Percentiles rank a stretch among this genome's conserved stretches.
Evolutionary conservation across 2,888 invertebrate genomes (phyloP).

Genomic region (Perdita meconis): DNA sequence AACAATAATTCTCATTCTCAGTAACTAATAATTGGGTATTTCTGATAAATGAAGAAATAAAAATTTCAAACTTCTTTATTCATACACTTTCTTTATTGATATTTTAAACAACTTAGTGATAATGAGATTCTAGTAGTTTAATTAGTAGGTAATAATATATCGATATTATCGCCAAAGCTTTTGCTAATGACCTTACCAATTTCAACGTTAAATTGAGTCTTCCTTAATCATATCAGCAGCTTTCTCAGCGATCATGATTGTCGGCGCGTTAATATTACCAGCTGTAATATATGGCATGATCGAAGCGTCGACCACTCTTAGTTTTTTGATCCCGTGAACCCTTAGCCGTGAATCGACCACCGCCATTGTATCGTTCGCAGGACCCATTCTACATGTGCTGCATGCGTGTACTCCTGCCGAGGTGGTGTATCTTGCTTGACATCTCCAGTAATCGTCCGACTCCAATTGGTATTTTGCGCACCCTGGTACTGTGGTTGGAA

Average conservation of each 20-base stretch:
- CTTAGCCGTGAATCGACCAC: constrained; percentile 85
- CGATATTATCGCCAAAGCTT: too few species aligned
- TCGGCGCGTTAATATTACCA: constrained; percentile 93
- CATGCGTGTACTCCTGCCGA: constrained; percentile 93
- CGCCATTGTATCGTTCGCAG: constrained; percentile 84
- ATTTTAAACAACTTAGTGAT: too few species aligned
- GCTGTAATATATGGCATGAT: constrained; percentile 92
- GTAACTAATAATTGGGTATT: too few species aligned
- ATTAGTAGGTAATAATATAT: too few species aligned
- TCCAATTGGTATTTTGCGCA: constrained; percentile 24
- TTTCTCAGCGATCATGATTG: constrained; percentile 94
- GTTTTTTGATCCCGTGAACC: constrained; percentile 88
- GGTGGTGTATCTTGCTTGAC: constrained; percentile 90
- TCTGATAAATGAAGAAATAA: too few species aligned
- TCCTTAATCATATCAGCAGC: constrained; percentile 93
- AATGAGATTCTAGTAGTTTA: too few species aligned
- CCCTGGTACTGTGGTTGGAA: constrained; percentile 13
- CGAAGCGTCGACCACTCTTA: constrained; percentile 92
- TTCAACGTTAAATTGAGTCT: too few species aligned
- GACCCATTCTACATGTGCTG: constrained; percentile 93
- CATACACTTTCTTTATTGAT: too few species aligned
- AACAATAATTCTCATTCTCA: too few species aligned
- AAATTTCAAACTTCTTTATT: too few species aligned
- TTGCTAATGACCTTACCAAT: too few species aligned
- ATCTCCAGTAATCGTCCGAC: constrained; percentile 87